Conservation (phyloP, 2,888 invertebrate genomes). For the Leptinotarsa juncta region DNA sequence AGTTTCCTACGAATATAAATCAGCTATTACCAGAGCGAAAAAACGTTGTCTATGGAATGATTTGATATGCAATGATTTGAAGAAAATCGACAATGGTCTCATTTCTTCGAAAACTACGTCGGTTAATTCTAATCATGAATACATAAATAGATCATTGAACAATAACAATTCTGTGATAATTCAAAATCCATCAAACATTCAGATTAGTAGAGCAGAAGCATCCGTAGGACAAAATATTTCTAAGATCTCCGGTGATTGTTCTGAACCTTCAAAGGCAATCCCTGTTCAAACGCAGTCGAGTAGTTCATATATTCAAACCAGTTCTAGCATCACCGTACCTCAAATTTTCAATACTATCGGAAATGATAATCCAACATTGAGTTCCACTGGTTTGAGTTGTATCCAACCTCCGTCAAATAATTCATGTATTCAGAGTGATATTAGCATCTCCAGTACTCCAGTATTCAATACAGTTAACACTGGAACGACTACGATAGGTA, state of each 20-base stretch:
- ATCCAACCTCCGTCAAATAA: not conserved
- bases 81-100: not conserved
- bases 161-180: not conserved
- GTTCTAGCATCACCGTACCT: not conserved
- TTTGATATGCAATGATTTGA: slow-evolving; percentile 26
- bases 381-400: not conserved
- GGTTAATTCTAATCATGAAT: not conserved
- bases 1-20: slow-evolving; percentile 23
- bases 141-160: not conserved
- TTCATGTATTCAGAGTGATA: not conserved
- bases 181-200: not conserved
- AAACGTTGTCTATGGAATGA: slow-evolving; percentile 32
- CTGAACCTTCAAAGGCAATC: not conserved
- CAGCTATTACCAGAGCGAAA: not conserved
- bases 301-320: not conserved
- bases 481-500: not conserved
- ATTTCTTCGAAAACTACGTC: not conserved
- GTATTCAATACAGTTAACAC: not conserved
- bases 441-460: not conserved
- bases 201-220: not conserved
- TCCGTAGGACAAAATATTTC: not conserved
- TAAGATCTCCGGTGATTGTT: not conserved
- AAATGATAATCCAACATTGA: not conserved
- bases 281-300: not conserved
- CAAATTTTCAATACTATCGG: not conserved